A percentile compares a stretch with the other conserved stretches of the same genome.
phyloP scores from a whole-genome alignment of 2,888 invertebrate genomes.

The Tineola bisselliella region DNA sequence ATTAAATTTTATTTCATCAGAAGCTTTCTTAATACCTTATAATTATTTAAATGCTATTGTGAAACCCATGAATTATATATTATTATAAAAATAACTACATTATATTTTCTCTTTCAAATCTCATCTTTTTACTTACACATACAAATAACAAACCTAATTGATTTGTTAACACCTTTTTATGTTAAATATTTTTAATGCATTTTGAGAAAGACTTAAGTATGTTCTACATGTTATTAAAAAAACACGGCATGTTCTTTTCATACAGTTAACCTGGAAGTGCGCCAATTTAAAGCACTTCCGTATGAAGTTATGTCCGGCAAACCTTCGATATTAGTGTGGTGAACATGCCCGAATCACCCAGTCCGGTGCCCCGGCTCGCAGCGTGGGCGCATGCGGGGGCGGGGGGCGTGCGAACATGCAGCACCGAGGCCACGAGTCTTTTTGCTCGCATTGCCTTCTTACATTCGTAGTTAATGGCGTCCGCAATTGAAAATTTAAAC shows the following conservation, averaged over 20 bases:
- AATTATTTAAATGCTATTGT: conserved; percentile 12
- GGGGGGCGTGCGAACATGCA: conserved; percentile 38
- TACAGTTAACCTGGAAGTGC: conserved; percentile 46
- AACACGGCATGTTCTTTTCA: background rate
- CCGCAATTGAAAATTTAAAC: conserved; percentile 58
- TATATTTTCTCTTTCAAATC: background rate
- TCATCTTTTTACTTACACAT: background rate
- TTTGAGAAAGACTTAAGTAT: background rate
- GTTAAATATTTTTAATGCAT: no score
- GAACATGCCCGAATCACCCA: conserved; percentile 43
- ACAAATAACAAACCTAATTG: no score
- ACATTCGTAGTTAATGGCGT: conserved; percentile 62
- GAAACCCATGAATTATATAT: conserved; percentile 5
- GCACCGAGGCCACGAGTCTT: conserved; percentile 51
- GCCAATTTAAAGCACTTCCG: conserved; percentile 60
- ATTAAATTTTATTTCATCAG: conserved; percentile 1
- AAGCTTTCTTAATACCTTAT: conserved; percentile 8
- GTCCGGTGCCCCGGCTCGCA: background rate
- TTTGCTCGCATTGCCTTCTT: conserved; percentile 56
- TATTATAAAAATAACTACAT: background rate
- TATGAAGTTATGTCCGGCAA: conserved; percentile 61
- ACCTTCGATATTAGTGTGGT: conserved; percentile 53
- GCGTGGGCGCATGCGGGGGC: conserved; percentile 15
- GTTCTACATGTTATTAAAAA: background rate
- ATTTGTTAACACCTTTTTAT: no score